A percentile compares a stretch with the other conserved stretches of the same genome.
Evolutionary conservation across 2,113 vertebrate species (phyloP).

Genomic region (Panthera tigris): DNA sequence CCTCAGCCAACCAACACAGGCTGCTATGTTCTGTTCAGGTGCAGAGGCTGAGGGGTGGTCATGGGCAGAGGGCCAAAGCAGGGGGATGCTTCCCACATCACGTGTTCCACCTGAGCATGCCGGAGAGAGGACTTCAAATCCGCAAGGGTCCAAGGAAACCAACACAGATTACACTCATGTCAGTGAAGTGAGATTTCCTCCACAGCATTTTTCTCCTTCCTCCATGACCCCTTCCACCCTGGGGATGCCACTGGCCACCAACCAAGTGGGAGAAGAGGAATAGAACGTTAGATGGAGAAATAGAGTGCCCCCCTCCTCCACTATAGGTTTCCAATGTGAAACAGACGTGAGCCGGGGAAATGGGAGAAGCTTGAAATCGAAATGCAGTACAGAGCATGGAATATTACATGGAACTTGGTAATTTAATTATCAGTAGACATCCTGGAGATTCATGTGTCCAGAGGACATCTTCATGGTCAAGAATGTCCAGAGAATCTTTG

Average conservation of each 20-base stretch:
- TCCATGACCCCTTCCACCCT: not conserved
- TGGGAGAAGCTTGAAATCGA: not conserved
- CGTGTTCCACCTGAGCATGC: accelerated
- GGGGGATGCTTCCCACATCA: accelerated
- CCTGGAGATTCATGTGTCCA: not conserved
- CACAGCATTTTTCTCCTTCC: not conserved
- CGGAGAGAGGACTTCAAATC: not conserved
- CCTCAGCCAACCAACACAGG: too few species aligned
- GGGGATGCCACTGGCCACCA: not conserved
- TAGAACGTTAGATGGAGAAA: not conserved
- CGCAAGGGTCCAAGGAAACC: not conserved
- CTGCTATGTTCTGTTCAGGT: not conserved
- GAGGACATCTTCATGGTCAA: not conserved
- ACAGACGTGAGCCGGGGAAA: not conserved
- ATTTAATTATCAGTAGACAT: not conserved
- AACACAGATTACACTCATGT: not conserved
- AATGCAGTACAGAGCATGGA: not conserved
- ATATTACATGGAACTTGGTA: not conserved
- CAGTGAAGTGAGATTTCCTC: not conserved
- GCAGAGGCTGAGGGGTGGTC: not conserved
- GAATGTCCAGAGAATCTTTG: not conserved
- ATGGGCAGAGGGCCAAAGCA: accelerated
- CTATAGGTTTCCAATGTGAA: not conserved
- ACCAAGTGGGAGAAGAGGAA: not conserved
- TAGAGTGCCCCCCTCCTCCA: not conserved